Evolutionary conservation across 1,140 invertebrate genomes (phyloP), one percentile per base, ranked within the genome.

Genomic region (Cydia strobilella): DNA sequence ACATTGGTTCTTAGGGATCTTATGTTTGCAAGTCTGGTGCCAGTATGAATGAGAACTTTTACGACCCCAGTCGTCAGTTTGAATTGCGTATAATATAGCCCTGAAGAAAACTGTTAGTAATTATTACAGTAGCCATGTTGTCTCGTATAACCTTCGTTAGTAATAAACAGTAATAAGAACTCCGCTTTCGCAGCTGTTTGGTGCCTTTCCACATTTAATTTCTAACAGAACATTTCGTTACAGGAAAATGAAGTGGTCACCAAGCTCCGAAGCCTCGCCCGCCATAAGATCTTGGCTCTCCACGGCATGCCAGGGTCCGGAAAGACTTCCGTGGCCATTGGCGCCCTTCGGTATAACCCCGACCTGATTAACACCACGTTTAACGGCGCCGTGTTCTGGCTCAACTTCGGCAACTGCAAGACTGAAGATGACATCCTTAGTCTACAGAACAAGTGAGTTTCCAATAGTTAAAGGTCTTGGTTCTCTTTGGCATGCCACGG

Each of bases 221-320:
- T 45, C 42, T 45, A 45, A 15, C 2, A 45, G 10, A 23, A 23
- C 18, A 59, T 0, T 66, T 76, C 75, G 18, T 78, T 83, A 20
- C 75, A 94, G 94, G 88, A 94, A 78, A 75, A 83, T 66, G 80
- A 90, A 62, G 82, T 94, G 42, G 84, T 82, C 59, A 73, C 82
- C 4, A 82, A 86, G 69, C 84, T 95, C 45, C 79, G 75, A 20
- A 66, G 74, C 0, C 78, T 94, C 31, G 80, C 86, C 18, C 91
- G 94, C 1, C 91, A 93, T 75, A 90, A 93, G 72, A 94, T 94
- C 79, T 74, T 96, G 13, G 94, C 92, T 6, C 85, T 96, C 15
- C 94, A 95, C 85, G 96, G 96, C 1, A 96, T 96, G 95, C 93
- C 94, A 31, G 96, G 96, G 13, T 95, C 93, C 80, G 96, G 96